A percentile compares a stretch with the other conserved stretches of the same genome.
Evolutionary conservation across 2,888 invertebrate genomes (phyloP).

Genomic region (Acronicta aceris): DNA sequence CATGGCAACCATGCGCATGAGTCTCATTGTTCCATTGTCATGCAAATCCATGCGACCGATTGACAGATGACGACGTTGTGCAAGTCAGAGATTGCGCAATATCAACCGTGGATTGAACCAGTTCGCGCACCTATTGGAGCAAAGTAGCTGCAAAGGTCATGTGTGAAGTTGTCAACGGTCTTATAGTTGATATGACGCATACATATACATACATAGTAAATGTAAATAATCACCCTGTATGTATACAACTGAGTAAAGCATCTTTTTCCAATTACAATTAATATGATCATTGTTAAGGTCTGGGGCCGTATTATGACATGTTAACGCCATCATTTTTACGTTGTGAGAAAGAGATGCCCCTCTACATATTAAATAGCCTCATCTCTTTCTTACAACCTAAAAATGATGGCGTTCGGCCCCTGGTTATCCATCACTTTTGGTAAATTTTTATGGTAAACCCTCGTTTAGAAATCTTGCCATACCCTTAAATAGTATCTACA

Average conservation of each 20-base stretch:
- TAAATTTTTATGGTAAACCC: too few species aligned
- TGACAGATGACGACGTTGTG: conserved; percentile 79
- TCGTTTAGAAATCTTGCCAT: too few species aligned
- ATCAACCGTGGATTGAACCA: conserved; percentile 59
- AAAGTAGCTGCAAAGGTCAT: conserved; percentile 63
- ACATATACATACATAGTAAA: not conserved
- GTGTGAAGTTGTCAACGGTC: conserved; percentile 49
- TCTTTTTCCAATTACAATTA: too few species aligned
- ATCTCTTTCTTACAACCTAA: too few species aligned
- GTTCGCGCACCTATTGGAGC: conserved; percentile 58
- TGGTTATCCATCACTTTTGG: not conserved
- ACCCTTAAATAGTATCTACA: too few species aligned
- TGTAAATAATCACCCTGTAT: not conserved
- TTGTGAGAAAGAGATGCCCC: too few species aligned
- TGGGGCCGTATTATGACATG: too few species aligned
- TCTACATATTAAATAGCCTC: too few species aligned
- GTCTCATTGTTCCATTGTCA: conserved; percentile 81
- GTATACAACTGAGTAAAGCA: not conserved
- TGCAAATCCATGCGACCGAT: conserved; percentile 77
- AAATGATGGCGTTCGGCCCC: too few species aligned
- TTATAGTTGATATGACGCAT: conserved; percentile 11
- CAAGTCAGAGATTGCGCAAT: conserved; percentile 65
- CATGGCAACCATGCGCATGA: conserved; percentile 51
- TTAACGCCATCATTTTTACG: too few species aligned
- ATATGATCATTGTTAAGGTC: too few species aligned